Evolutionary conservation across 2,888 invertebrate genomes (phyloP).

Genomic region (Erebia aethiops): DNA sequence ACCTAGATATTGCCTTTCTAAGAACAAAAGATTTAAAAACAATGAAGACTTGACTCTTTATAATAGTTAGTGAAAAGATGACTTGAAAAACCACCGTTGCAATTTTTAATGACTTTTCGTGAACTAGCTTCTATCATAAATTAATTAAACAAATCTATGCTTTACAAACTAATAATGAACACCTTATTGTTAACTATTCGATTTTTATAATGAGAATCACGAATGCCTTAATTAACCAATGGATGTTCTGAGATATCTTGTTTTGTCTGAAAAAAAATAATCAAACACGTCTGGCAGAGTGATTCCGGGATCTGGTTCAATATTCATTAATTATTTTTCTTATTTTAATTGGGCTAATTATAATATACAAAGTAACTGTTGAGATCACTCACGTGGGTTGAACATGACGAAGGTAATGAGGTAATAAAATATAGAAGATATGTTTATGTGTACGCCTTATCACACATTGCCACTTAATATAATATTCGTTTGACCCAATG

Average conservation of each 20-base stretch:
- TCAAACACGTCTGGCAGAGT: neutral
- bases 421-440: neutral
- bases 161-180: no score
- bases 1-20: no score
- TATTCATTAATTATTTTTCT: neutral
- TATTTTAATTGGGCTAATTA: slow-evolving; percentile 10
- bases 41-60: no score
- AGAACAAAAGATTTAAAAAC: no score
- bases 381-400: neutral
- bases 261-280: neutral
- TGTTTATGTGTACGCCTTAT: neutral
- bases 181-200: no score
- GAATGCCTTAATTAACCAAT: neutral
- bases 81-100: no score
- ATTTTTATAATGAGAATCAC: no score
- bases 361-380: neutral
- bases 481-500: neutral
- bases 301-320: neutral
- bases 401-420: slow-evolving; percentile 1
- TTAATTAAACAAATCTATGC: no score
- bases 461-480: neutral
- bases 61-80: no score
- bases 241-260: neutral
- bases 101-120: no score
- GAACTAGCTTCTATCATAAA: no score